Evolutionary conservation across 2,113 vertebrate species (phyloP).

Genomic region (Chascanopsetta lugubris): DNA sequence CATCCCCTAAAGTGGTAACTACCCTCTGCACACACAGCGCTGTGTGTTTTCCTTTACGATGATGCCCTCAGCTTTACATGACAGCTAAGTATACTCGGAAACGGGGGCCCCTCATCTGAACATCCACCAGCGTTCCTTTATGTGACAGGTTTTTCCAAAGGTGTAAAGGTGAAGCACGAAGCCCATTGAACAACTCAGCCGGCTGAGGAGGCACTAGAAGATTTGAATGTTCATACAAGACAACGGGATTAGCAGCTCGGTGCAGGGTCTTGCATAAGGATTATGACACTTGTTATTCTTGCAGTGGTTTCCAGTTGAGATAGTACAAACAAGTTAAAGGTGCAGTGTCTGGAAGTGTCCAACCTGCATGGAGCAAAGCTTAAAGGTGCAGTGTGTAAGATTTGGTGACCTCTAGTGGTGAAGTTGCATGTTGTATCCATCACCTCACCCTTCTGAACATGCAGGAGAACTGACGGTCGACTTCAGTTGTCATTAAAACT

Average conservation of each 20-base stretch:
- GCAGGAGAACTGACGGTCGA: too few relatives aligned
- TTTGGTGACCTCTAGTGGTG: too few relatives aligned
- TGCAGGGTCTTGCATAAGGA: slow-evolving; percentile 13
- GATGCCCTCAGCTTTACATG: slow-evolving; percentile 53
- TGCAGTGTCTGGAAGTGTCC: too few relatives aligned
- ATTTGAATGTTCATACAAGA: not conserved
- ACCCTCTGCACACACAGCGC: not conserved
- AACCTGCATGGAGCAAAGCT: too few relatives aligned
- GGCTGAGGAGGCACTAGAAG: slow-evolving; percentile 4
- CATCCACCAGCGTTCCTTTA: slow-evolving; percentile 46
- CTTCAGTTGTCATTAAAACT: too few relatives aligned
- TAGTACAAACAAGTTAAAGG: not conserved
- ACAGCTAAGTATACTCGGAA: slow-evolving; percentile 51
- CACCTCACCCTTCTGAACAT: too few relatives aligned
- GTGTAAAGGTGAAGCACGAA: slow-evolving; percentile 47
- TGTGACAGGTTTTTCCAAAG: slow-evolving; percentile 54
- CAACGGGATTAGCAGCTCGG: slow-evolving; percentile 24
- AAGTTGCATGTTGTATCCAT: too few relatives aligned
- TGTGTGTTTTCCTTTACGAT: slow-evolving; percentile 36
- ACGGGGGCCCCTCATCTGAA: slow-evolving; percentile 43
- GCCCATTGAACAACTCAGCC: slow-evolving; percentile 16
- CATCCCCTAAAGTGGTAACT: slow-evolving; percentile 20
- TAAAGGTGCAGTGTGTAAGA: too few relatives aligned
- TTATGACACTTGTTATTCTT: slow-evolving; percentile 8
- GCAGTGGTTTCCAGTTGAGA: not conserved